phyloP scores from a whole-genome alignment of 2,797 vertebrate species.

The Enteromius radiatus region DNA sequence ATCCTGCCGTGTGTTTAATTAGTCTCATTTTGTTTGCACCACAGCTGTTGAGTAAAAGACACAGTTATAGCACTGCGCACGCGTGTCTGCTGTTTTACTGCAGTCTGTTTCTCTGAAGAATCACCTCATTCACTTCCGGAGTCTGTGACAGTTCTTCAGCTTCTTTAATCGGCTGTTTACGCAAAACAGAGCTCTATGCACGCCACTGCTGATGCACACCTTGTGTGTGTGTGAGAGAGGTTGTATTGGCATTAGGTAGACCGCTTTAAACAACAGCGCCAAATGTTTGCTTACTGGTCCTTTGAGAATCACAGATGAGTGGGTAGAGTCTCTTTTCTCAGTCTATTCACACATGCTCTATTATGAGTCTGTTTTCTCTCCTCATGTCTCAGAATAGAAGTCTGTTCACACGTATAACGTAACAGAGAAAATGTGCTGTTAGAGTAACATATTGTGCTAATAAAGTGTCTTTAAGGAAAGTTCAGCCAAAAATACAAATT shows the following conservation, averaged over 20 bases:
- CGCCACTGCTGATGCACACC: not conserved
- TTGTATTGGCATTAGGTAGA: not conserved
- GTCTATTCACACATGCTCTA: slow-evolving; percentile 23
- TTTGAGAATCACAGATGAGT: slow-evolving; percentile 43
- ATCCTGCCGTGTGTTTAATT: slow-evolving; percentile 9
- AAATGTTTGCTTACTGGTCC: slow-evolving; percentile 42
- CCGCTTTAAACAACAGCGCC: slow-evolving; percentile 8
- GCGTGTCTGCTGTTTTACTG: not conserved
- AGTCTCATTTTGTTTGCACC: not conserved
- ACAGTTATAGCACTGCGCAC: not conserved
- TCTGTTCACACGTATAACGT: not conserved
- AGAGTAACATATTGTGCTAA: slow-evolving; percentile 2
- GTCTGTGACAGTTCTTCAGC: slow-evolving; percentile 19
- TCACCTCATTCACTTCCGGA: not conserved
- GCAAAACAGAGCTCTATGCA: slow-evolving; percentile 20
- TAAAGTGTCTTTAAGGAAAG: not conserved
- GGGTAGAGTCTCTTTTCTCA: slow-evolving; percentile 18
- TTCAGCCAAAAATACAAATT: not conserved
- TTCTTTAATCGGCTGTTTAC: slow-evolving; percentile 29
- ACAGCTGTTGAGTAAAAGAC: slow-evolving; percentile 7
- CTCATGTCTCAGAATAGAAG: slow-evolving; percentile 11
- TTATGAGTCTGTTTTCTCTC: slow-evolving; percentile 27
- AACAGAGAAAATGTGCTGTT: not conserved
- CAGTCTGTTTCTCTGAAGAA: slow-evolving; percentile 14
- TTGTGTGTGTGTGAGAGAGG: not conserved